Percentiles rank a stretch among this genome's conserved stretches.
Evolutionary conservation across 2,888 invertebrate genomes (phyloP).

Genomic region (Peribatodes rhomboidaria): DNA sequence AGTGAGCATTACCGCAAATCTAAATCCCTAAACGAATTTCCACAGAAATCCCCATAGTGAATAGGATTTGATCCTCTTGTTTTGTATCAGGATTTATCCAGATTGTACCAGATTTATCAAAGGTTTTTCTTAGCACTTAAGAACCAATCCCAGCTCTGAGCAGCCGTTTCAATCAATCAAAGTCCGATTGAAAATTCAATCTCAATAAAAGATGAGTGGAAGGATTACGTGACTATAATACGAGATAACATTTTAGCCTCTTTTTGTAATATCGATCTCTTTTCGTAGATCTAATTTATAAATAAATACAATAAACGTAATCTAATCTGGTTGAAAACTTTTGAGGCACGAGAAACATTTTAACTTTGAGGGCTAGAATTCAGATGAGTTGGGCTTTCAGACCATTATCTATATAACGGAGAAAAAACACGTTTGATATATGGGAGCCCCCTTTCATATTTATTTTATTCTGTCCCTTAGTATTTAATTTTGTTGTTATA

Average conservation of each 20-base stretch:
- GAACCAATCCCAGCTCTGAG: slow-evolving; percentile 73
- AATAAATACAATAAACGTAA: slow-evolving; percentile 15
- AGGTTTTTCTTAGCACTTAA: slow-evolving; percentile 79
- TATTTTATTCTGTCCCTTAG: no score
- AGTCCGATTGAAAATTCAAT: slow-evolving; percentile 81
- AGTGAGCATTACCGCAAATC: slow-evolving; percentile 50
- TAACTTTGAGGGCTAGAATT: no score
- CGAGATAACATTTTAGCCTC: slow-evolving; percentile 49
- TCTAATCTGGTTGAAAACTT: slow-evolving; percentile 7
- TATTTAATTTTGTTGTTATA: no score
- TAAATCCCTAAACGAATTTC: slow-evolving; percentile 66
- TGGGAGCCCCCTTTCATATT: no score
- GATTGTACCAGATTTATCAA: slow-evolving; percentile 70
- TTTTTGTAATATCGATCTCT: slow-evolving; percentile 29
- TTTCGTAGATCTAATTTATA: slow-evolving; percentile 14
- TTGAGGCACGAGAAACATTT: no score
- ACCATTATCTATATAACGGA: no score
- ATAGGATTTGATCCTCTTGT: slow-evolving; percentile 71
- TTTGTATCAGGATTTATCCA: slow-evolving; percentile 68
- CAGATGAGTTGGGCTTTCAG: no score
- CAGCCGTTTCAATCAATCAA: slow-evolving; percentile 82
- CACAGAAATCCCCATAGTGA: slow-evolving; percentile 69
- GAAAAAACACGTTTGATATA: no score
- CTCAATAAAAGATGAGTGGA: slow-evolving; percentile 77
- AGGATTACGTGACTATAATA: slow-evolving; percentile 80